Conservation (phyloP, 1,140 invertebrate species). For the Heliothis virescens region DNA sequence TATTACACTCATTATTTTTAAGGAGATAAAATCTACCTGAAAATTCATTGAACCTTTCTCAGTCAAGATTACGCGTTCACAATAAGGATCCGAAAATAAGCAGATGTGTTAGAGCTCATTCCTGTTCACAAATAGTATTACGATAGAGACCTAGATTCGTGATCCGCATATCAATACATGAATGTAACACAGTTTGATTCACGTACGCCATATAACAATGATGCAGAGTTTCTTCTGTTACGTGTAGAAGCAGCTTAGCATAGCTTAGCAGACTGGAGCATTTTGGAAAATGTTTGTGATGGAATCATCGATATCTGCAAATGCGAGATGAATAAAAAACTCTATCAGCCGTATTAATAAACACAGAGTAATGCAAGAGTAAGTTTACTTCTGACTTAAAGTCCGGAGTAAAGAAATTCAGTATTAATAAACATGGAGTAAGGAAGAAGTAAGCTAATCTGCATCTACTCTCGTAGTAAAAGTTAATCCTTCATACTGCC, state of each 20-base stretch:
- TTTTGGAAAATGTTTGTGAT: not conserved
- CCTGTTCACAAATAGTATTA: not conserved
- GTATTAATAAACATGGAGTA: too few species aligned
- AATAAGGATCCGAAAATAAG: not conserved
- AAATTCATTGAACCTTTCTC: too few species aligned
- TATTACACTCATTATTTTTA: too few species aligned
- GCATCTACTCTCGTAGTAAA: too few species aligned
- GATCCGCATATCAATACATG: conserved; percentile 15
- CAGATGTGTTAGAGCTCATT: not conserved
- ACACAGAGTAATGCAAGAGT: too few species aligned
- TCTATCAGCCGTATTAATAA: too few species aligned
- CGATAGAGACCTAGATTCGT: conserved; percentile 30
- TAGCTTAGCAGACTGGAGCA: not conserved
- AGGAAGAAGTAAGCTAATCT: too few species aligned
- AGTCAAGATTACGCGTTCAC: not conserved
- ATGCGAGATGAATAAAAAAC: too few species aligned
- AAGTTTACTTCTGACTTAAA: too few species aligned
- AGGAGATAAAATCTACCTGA: too few species aligned
- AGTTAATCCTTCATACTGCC: too few species aligned
- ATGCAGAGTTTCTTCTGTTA: not conserved
- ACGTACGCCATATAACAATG: conserved; percentile 5
- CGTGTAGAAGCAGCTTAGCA: not conserved
- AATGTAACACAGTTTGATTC: conserved; percentile 11
- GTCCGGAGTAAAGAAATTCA: too few species aligned
- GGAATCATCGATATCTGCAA: not conserved